These are phyloP conservation scores for Zalophus californianus DNA, from an alignment of 2,797 vertebrate genomes.

Conservation along the genomic window DNA sequence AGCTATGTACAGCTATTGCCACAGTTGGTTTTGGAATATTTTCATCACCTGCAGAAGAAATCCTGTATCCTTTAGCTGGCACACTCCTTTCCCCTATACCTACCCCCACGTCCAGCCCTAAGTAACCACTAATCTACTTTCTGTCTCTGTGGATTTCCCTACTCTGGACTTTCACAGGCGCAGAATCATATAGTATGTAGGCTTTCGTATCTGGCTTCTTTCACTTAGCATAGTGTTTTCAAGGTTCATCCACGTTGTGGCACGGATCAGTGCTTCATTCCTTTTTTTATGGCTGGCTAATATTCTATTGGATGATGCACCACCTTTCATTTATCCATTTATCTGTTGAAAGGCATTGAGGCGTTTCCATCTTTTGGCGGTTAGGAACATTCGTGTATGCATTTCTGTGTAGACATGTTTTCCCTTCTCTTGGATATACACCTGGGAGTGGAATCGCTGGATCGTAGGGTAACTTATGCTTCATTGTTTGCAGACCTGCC, in stretches of 20 bases:
- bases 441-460: background rate
- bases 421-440: background rate
- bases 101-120: background rate
- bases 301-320: background rate
- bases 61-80: background rate
- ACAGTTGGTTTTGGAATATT: background rate
- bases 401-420: constrained; percentile 4
- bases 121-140: background rate
- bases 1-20: background rate
- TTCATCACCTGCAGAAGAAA: background rate
- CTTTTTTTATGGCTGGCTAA: background rate
- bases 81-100: background rate
- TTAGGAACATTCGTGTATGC: background rate
- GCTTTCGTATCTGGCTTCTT: background rate
- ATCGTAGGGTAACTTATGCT: background rate
- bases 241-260: background rate
- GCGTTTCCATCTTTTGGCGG: constrained; percentile 15
- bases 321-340: background rate
- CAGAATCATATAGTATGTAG: background rate
- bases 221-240: background rate
- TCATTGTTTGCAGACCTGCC: background rate
- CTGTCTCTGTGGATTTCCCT: background rate
- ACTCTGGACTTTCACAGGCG: background rate
- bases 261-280: background rate
- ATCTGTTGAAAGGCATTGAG: background rate